Base-by-base conservation (phyloP, 53 echinoderm and acorn worm genomes). In the Arbacia lixula region DNA sequence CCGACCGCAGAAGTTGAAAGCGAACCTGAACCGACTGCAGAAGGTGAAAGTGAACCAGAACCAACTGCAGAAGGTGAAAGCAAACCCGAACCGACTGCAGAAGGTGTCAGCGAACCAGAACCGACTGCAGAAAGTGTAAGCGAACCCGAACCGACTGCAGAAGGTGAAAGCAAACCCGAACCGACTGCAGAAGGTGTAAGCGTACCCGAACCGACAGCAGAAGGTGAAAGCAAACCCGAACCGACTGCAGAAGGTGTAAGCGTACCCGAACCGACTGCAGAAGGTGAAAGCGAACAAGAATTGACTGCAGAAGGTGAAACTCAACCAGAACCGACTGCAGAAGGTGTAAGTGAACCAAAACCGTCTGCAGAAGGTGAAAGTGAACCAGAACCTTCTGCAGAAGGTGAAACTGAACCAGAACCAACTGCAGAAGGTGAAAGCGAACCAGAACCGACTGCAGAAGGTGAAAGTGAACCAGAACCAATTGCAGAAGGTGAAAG, bases 291-390 rank as follows among this genome's bases (percentile, higher is more conserved):
- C 30, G 72, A 72, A 31, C 52, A 46, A 0, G 72, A 72, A 51
- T 51, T 35, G n/a, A 75, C 75, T 0, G 36, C 75, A 75, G 75
- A 75, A 54, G 75, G 75, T 32, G 75, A 75, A 53, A 54, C 19
- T 33, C 32, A 55, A 54, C 54, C 75, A 5, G 75, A 75, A 53
- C 75, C 75, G n/a, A 75, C 75, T 3, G 75, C 75, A 37, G 56
- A 75, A 55, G 75, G 75, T 32, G 75, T 53, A 35, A 53, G 75
- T 20, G 75, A 75, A 55, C 75, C 54, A 20, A 54, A 75, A 75
- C 75, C 75, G 33, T 53, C 75, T 19, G 75, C 75, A 55, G 75
- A 75, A 75, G 55, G 75, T 28, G 55, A 75, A 53, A 53, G 75
- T 36, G 75, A 75, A 55, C 75, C 75, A 30, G 29, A 55, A 75